phyloP scores from a whole-genome alignment of 2,797 vertebrate species.

The Antennarius maculatus region DNA sequence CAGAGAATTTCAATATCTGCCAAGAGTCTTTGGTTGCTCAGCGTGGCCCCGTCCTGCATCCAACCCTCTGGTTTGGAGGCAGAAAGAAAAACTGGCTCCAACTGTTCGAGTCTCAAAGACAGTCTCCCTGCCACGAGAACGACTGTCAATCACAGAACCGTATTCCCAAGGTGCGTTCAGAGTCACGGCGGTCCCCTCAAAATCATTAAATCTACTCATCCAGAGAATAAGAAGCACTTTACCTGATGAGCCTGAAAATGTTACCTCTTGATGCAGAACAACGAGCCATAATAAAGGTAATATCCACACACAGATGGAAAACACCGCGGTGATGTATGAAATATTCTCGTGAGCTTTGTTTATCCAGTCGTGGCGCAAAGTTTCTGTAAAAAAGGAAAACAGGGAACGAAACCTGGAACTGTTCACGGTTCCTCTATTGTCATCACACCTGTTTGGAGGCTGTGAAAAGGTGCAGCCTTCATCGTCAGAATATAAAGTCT shows the following conservation, averaged over 20 bases:
- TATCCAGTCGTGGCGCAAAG: background rate
- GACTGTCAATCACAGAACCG: conserved; percentile 55
- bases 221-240: conserved; percentile 11
- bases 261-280: background rate
- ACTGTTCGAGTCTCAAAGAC: conserved; percentile 63
- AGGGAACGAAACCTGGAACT: background rate
- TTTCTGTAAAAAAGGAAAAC: background rate
- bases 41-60: conserved; percentile 53
- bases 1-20: conserved; percentile 68
- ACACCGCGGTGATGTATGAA: background rate
- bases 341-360: background rate
- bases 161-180: background rate
- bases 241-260: conserved; percentile 11
- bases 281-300: background rate
- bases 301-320: background rate
- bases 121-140: conserved; percentile 16
- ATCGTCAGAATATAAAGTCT: background rate
- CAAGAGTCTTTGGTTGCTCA: conserved; percentile 58
- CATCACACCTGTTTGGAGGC: conserved; percentile 6
- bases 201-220: background rate
- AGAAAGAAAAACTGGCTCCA: conserved; percentile 50
- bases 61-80: conserved; percentile 39
- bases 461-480: background rate
- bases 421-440: background rate
- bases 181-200: background rate